Evolutionary conservation across 1,140 invertebrate genomes (phyloP), one percentile per base, ranked within the genome.

Genomic region (Cherax quadricarinatus): DNA sequence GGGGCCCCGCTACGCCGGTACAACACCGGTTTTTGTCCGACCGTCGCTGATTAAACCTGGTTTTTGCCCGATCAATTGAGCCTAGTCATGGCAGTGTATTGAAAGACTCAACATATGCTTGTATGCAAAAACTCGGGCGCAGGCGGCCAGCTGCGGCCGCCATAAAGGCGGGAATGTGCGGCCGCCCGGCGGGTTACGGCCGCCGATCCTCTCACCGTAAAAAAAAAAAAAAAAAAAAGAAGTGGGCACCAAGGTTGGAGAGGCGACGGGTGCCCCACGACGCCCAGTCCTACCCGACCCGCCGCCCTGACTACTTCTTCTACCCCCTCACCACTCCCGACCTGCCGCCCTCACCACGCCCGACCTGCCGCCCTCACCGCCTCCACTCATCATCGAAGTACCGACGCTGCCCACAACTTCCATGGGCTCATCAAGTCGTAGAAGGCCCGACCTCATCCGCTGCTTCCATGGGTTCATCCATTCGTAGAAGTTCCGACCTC

Each of bases 51-150:
- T 88, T 80, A 88, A 41, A 57, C 79, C 85, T 81, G 80, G 86
- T 85, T 88, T 92, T 83, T 88, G 53, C 84, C 78, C 89, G 83
- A 91, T 91, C 89, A 91, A 91, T 91, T 86, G 89, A 91, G 91
- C 86, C 91, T 75, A 84, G 91, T 88, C 91, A 84, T 81, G 91
- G 86, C 86, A 53, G 82, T 48, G 85, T 84, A 88, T 88, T 88
- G 91, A 88, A 92, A 92, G 86, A 80, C 86, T 88, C 86, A 85
- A 92, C 91, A 83, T 83, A 84, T 84, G 91, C 91, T 88, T 73
- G 86, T 85, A 92, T 88, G 91, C 91, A 92, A 92, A 92, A 92
- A 92, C 81, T 62, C 62, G 88, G 51, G 88, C 24, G 53, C 53
- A 53, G 51, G 80, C 41, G 41, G 51, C 80, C 86, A 60, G 79